Evolutionary conservation across 2,888 invertebrate genomes (phyloP).

Genomic region (Epirrhoe tristata): DNA sequence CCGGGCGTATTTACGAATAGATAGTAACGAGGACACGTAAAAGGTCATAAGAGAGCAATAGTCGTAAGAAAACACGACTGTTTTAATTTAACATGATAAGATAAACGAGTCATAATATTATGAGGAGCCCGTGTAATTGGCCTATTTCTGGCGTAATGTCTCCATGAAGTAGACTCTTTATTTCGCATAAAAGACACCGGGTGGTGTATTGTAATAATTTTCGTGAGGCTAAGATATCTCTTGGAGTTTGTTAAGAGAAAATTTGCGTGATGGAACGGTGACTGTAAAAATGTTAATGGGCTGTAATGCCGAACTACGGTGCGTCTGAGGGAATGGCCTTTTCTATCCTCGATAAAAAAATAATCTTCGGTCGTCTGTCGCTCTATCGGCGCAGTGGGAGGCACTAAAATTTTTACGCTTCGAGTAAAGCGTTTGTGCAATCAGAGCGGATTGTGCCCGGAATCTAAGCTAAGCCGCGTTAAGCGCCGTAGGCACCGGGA

Average conservation of each 20-base stretch:
- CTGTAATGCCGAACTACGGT: slow-evolving; percentile 41
- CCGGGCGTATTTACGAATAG: slow-evolving; percentile 42
- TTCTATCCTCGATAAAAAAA: slow-evolving; percentile 45
- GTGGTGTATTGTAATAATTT: slow-evolving; percentile 44
- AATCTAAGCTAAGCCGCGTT: slow-evolving; percentile 69
- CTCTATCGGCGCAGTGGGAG: slow-evolving; percentile 56
- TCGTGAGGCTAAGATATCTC: slow-evolving; percentile 32
- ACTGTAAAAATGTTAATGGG: slow-evolving; percentile 43
- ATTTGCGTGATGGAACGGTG: slow-evolving; percentile 31
- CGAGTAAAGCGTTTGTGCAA: slow-evolving; percentile 76
- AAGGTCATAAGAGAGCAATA: slow-evolving; percentile 45
- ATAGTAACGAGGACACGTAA: slow-evolving; percentile 29
- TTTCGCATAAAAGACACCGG: slow-evolving; percentile 47
- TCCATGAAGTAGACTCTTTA: slow-evolving; percentile 51
- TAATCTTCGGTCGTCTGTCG: slow-evolving; percentile 49
- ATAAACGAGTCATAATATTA: slow-evolving; percentile 49
- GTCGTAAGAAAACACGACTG: slow-evolving; percentile 48
- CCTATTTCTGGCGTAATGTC: slow-evolving; percentile 49
- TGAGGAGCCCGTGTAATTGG: slow-evolving; percentile 50
- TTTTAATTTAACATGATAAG: slow-evolving; percentile 52
- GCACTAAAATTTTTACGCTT: slow-evolving; percentile 70
- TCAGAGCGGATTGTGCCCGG: slow-evolving; percentile 74
- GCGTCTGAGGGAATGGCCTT: slow-evolving; percentile 40
- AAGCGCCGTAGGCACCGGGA: slow-evolving; percentile 60
- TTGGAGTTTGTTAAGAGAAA: slow-evolving; percentile 32